phyloP scores from a whole-genome alignment of 2,113 vertebrate genomes.

The Anhinga anhinga region DNA sequence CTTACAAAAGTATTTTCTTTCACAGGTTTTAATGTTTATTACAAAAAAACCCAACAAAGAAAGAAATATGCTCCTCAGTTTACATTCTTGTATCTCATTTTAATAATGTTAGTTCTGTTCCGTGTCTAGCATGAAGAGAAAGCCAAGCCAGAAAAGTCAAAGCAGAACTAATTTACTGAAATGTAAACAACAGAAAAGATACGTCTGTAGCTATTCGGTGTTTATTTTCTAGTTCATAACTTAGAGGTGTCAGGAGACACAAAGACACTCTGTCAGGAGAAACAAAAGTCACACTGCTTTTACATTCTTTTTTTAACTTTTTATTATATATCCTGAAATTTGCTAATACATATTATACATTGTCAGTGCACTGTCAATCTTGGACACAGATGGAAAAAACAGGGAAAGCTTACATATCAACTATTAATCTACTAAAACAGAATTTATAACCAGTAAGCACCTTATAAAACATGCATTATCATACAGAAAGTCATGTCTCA shows the following conservation, averaged over 20 bases:
- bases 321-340: background rate
- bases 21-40: background rate
- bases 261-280: background rate
- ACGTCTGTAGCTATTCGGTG: background rate
- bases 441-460: background rate
- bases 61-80: background rate
- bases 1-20: background rate
- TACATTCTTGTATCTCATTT: background rate
- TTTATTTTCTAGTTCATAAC: background rate
- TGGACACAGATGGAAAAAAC: background rate
- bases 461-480: background rate
- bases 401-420: background rate
- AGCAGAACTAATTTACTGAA: background rate
- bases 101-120: background rate
- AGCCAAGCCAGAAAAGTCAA: background rate
- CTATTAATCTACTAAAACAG: background rate
- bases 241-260: background rate
- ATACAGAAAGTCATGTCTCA: background rate
- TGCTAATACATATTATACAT: background rate
- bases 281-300: background rate
- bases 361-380: background rate
- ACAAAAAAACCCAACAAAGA: background rate
- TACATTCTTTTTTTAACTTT: background rate
- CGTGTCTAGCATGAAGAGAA: background rate
- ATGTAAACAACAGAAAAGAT: background rate